Base-by-base conservation (phyloP, 2,888 invertebrate genomes). In the Calameuta filiformis region DNA sequence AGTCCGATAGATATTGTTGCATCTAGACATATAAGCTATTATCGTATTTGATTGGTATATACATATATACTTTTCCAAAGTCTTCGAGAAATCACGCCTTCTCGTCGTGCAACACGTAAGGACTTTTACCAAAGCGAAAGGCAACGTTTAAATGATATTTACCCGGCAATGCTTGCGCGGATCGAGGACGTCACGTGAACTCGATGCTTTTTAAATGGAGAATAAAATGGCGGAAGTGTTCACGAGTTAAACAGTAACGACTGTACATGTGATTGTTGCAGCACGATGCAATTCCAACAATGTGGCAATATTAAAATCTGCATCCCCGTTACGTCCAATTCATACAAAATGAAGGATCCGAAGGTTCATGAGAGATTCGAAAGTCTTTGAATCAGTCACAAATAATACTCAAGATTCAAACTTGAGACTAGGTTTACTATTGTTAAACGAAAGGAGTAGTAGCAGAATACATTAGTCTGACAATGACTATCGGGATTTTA, bases 401-500 rank as follows among this genome's bases (percentile, higher is more conserved):
- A 40, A 6, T 0, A 15, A 40, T 40, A 15, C 15, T 15, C 15
- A 15, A 40, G 15, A 1, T 6, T 15, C 15, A 15, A 15, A 4
- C 6, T 15, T 6, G 15, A 15, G 4, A 15, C 40, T 77, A 31
- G 12, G 2, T 23, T 11, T 12, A 73, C 56, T 68, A 75, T 12
- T 75, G 3, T 34, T 35, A 75, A 40, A 34, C 74, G 15, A 75
- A 34, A 76, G 4, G 33, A 33, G 11, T 12, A 35, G 35, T 11
- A 76, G 75, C 3, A 9, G 12, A 75, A 33, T 75, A 75, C 75
- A 56, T 56, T 76, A 9, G 23, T 56, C 1, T 15, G 40, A 56
- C 23, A 56, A 56, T 56, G 23, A 23, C 40, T 56, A 23, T 9
- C 9, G 23, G 40, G 23, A 56, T 56, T 56, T 15, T 56, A 56